Evolutionary conservation across 2,797 vertebrate species (phyloP).

Genomic region (Sciurus vulgaris): DNA sequence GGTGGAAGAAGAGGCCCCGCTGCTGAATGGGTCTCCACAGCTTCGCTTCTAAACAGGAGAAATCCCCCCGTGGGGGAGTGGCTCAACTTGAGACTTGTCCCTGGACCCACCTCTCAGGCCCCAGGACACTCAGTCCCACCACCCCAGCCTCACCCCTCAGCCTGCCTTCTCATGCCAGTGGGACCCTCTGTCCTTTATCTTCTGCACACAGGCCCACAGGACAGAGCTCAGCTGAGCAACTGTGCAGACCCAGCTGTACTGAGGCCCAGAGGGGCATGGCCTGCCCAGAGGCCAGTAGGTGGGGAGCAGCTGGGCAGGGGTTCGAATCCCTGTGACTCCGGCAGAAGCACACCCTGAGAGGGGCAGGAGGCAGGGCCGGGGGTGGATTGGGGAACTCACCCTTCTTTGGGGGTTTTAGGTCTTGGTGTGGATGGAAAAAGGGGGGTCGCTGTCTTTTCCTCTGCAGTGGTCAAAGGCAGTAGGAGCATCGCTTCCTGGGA

Average conservation of each 20-base stretch:
- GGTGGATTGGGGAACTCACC: conserved; percentile 27
- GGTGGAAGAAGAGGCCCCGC: not conserved
- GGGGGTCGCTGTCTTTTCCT: not conserved
- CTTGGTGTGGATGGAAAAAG: not conserved
- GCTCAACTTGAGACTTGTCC: not conserved
- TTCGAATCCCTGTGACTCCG: not conserved
- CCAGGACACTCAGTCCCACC: not conserved
- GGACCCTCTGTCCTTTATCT: not conserved
- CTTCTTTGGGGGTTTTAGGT: not conserved
- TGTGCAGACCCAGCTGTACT: not conserved
- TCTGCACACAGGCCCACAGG: not conserved
- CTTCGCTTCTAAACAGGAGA: conserved; percentile 49
- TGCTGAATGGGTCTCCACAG: conserved; percentile 6
- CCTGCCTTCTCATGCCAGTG: not conserved
- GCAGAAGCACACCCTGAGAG: not conserved
- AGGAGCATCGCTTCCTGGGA: not conserved
- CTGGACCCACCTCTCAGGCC: not conserved
- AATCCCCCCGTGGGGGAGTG: not conserved
- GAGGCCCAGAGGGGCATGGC: not conserved
- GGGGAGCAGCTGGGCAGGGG: not conserved
- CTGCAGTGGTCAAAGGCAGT: not conserved
- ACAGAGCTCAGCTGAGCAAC: not conserved
- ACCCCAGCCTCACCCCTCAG: not conserved
- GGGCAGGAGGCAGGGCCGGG: not conserved
- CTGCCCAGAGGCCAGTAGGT: not conserved